Percentiles rank a stretch among this genome's conserved stretches.
phyloP scores from a whole-genome alignment of 2,113 vertebrate species.

The Cepphus grylle region DNA sequence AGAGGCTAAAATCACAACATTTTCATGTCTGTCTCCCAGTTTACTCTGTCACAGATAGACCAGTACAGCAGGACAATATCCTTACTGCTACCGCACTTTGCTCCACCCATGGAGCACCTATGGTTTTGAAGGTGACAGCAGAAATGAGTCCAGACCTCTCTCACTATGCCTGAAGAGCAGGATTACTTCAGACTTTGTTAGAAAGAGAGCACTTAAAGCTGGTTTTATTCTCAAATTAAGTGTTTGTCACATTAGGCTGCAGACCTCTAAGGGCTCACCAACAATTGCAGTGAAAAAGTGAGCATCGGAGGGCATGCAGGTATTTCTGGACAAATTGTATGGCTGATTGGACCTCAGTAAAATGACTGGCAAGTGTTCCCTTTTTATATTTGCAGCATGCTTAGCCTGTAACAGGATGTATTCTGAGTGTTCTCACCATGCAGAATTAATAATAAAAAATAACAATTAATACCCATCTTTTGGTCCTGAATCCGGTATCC shows the following conservation, averaged over 20 bases:
- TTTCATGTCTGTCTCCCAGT: background rate
- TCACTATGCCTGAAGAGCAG: background rate
- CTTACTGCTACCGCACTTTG: background rate
- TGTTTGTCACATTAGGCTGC: background rate
- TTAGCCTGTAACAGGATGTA: background rate
- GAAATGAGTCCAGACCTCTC: background rate
- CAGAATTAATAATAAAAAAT: background rate
- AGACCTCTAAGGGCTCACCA: background rate
- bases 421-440: background rate
- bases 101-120: background rate
- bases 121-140: background rate
- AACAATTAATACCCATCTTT: accelerated
- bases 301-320: background rate
- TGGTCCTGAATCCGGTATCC: background rate
- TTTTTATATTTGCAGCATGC: background rate
- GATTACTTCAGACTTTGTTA: background rate
- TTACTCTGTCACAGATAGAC: background rate
- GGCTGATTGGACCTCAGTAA: background rate
- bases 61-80: background rate
- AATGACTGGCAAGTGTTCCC: background rate
- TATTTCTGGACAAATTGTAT: background rate
- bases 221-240: background rate
- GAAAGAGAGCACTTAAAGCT: background rate
- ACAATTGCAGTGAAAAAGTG: background rate
- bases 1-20: background rate